A percentile compares a stretch with the other conserved stretches of the same genome.
Conservation (phyloP, 64 coral and sea anemone species). For the Stylophora pistillata region DNA sequence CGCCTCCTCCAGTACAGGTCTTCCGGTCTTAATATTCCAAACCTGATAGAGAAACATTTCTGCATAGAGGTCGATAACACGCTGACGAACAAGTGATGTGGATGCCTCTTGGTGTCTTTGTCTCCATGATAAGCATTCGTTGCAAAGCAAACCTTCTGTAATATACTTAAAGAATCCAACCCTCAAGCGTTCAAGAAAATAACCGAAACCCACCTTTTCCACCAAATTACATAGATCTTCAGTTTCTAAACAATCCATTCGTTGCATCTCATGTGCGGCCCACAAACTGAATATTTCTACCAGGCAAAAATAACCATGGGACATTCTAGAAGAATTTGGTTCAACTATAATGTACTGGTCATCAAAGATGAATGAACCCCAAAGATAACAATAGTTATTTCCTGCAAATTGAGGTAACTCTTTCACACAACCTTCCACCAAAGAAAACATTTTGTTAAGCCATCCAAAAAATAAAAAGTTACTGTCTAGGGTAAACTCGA, state of each 20-base stretch:
- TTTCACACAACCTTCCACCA: not conserved
- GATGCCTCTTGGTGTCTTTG: not conserved
- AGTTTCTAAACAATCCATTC: no score
- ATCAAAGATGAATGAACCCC: not conserved
- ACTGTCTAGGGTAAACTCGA: not conserved
- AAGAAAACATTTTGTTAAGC: conserved; percentile 1
- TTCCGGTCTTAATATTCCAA: not conserved
- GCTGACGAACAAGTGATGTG: not conserved
- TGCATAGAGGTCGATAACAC: not conserved
- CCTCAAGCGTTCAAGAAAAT: no score
- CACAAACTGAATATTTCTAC: not conserved
- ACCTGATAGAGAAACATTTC: not conserved
- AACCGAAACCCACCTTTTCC: no score
- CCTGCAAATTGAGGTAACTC: conserved; percentile 1
- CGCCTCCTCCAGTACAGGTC: not conserved
- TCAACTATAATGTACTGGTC: not conserved
- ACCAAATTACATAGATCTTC: no score
- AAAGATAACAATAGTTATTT: not conserved
- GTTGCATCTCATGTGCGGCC: not conserved
- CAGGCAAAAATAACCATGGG: not conserved
- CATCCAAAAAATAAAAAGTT: conserved; percentile 11
- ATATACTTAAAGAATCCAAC: no score
- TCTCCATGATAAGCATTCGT: no score
- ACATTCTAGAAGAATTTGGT: not conserved
- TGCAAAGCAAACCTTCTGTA: no score